Evolutionary conservation across 2,797 vertebrate species (phyloP).

Genomic region (Gymnodraco acuticeps): DNA sequence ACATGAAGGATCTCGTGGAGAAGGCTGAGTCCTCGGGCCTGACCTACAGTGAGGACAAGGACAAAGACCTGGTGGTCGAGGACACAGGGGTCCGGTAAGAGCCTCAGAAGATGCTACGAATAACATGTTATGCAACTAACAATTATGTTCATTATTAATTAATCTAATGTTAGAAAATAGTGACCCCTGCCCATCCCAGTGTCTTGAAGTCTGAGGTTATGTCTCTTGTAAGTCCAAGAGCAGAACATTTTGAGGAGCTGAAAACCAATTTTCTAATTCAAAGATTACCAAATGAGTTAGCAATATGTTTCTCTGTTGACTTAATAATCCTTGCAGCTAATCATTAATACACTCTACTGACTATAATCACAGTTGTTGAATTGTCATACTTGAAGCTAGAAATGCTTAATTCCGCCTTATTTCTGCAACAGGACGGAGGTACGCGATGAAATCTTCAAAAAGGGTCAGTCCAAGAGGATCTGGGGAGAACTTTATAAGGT

Average conservation of each 20-base stretch:
- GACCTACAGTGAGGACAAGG: constrained; percentile 88
- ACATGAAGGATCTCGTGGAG: constrained; percentile 90
- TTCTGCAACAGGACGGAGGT: constrained; percentile 87
- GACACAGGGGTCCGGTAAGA: constrained; percentile 94
- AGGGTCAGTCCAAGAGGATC: constrained; percentile 97
- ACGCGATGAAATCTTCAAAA: constrained; percentile 96
- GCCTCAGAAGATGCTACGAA: background rate
- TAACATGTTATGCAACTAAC: too few species aligned
- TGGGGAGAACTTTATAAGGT: constrained; percentile 99
- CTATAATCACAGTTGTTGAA: background rate
- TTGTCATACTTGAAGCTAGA: background rate
- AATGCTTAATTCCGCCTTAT: background rate
- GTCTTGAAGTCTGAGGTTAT: too few species aligned
- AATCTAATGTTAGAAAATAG: too few species aligned
- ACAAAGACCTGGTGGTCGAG: constrained; percentile 91
- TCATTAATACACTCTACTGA: background rate
- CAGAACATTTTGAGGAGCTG: too few species aligned
- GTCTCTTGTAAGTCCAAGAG: too few species aligned
- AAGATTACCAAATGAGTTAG: too few species aligned
- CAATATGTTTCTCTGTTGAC: too few species aligned
- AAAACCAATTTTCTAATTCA: too few species aligned
- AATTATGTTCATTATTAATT: too few species aligned
- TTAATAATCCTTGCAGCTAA: too few species aligned
- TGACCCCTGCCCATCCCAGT: too few species aligned
- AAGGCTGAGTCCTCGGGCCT: constrained; percentile 86